Evolutionary conservation across 1,140 invertebrate genomes (phyloP).

Genomic region (Drosophila asahinai): DNA sequence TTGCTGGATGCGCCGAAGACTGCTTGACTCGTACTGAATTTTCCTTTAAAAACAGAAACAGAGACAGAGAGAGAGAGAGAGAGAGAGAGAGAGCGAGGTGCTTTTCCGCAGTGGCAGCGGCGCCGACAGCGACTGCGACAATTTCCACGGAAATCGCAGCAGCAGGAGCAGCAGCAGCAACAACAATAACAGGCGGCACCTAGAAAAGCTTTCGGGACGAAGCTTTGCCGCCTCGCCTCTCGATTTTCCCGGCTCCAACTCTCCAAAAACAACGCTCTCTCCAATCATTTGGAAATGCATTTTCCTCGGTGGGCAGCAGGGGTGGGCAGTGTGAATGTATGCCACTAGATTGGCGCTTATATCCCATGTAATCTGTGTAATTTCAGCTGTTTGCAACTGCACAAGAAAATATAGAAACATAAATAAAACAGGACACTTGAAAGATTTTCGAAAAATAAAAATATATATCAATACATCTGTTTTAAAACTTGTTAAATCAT

Average conservation of each 20-base stretch:
- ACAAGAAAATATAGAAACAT: slow-evolving; percentile 8
- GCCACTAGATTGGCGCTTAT: slow-evolving; percentile 42
- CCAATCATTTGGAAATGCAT: slow-evolving; percentile 61
- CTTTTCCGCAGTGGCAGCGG: slow-evolving; percentile 39
- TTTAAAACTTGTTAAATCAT: too few relatives aligned
- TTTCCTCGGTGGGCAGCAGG: slow-evolving; percentile 1
- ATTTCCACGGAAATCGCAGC: slow-evolving; percentile 44
- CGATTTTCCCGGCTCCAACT: slow-evolving; percentile 28
- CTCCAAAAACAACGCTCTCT: slow-evolving; percentile 42
- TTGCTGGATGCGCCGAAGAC: slow-evolving; percentile 85
- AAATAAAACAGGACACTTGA: slow-evolving; percentile 12
- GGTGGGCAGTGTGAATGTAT: slow-evolving; percentile 34
- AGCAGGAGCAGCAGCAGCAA: slow-evolving; percentile 9
- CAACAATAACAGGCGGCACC: slow-evolving; percentile 32
- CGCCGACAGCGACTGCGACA: slow-evolving; percentile 45
- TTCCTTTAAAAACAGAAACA: slow-evolving; percentile 14
- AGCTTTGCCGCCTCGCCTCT: slow-evolving; percentile 17
- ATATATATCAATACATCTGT: too few relatives aligned
- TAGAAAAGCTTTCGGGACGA: slow-evolving; percentile 24
- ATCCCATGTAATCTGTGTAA: slow-evolving; percentile 54
- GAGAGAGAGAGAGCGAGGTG: slow-evolving; percentile 43
- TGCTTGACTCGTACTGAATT: slow-evolving; percentile 85
- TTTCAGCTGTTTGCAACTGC: slow-evolving; percentile 31
- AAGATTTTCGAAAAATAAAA: background rate
- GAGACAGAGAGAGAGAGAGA: slow-evolving; percentile 12